Percentiles rank a stretch among this genome's conserved stretches.
Conservation (phyloP, 2,113 vertebrate genomes). For the Collichthys lucidus region DNA sequence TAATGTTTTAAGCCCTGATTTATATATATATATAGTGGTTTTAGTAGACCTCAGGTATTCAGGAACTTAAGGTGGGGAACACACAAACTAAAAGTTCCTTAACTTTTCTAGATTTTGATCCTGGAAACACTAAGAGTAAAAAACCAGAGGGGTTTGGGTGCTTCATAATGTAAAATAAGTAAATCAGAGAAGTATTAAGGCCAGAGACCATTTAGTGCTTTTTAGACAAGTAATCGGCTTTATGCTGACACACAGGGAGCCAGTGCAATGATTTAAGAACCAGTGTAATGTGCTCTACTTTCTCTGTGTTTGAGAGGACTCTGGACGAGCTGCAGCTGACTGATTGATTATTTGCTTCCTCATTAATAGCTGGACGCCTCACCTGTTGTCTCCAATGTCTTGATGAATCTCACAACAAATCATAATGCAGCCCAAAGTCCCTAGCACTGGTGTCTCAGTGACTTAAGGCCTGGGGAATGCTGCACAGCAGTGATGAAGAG, state of each 20-base stretch:
- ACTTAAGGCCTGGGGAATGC: too few relatives aligned
- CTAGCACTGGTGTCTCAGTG: too few relatives aligned
- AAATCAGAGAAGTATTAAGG: slow-evolving; percentile 21
- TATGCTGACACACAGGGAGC: neutral
- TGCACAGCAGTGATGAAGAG: too few relatives aligned
- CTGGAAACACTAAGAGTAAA: neutral
- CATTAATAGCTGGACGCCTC: too few relatives aligned
- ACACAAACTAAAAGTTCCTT: neutral
- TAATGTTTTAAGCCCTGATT: neutral
- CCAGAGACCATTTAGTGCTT: neutral
- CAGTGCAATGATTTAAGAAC: neutral
- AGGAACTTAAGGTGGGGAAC: too few relatives aligned
- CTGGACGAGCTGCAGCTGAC: too few relatives aligned
- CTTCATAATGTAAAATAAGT: neutral
- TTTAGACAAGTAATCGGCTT: neutral
- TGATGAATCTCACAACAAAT: too few relatives aligned
- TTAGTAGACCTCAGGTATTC: neutral
- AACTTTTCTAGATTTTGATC: neutral
- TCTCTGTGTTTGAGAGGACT: too few relatives aligned
- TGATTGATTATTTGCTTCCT: too few relatives aligned
- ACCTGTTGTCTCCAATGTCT: too few relatives aligned
- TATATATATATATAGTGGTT: neutral
- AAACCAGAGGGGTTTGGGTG: neutral
- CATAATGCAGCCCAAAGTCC: too few relatives aligned
- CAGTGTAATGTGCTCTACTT: too few relatives aligned